A percentile compares a stretch with the other conserved stretches of the same genome.
Evolutionary conservation across 2,113 vertebrate species (phyloP).

Genomic region (Sorex araneus): DNA sequence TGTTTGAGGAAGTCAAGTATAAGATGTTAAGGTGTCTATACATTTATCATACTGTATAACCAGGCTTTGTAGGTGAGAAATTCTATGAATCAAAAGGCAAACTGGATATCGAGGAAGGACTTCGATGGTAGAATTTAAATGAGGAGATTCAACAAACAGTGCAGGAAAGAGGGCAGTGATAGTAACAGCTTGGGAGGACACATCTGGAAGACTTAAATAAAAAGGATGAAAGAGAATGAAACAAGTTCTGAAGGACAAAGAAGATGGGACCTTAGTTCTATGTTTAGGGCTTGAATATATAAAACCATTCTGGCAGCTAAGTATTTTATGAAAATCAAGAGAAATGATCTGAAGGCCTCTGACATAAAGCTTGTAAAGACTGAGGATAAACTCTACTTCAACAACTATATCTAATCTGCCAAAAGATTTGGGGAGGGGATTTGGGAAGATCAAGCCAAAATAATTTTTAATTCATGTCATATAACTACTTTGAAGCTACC

Average conservation of each 20-base stretch:
- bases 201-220: slow-evolving; percentile 10
- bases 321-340: slow-evolving; percentile 63
- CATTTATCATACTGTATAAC: background rate
- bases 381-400: slow-evolving; percentile 44
- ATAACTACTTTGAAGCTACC: slow-evolving; percentile 46
- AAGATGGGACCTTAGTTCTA: slow-evolving; percentile 36
- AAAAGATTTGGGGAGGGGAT: background rate
- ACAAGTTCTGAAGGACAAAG: slow-evolving; percentile 45
- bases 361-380: slow-evolving; percentile 22
- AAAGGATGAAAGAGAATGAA: background rate
- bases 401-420: slow-evolving; percentile 22
- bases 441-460: too few species aligned
- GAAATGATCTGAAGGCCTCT: slow-evolving; percentile 54
- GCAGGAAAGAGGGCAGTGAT: background rate
- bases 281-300: slow-evolving; percentile 47
- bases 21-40: background rate
- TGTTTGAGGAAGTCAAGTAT: background rate
- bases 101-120: background rate
- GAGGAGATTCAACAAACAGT: background rate
- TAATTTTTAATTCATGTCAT: slow-evolving; percentile 29
- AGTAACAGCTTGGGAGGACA: background rate
- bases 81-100: background rate
- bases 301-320: slow-evolving; percentile 60
- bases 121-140: background rate
- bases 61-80: background rate